Evolutionary conservation across 2,797 vertebrate species (phyloP).

Genomic region (Chromis chromis): DNA sequence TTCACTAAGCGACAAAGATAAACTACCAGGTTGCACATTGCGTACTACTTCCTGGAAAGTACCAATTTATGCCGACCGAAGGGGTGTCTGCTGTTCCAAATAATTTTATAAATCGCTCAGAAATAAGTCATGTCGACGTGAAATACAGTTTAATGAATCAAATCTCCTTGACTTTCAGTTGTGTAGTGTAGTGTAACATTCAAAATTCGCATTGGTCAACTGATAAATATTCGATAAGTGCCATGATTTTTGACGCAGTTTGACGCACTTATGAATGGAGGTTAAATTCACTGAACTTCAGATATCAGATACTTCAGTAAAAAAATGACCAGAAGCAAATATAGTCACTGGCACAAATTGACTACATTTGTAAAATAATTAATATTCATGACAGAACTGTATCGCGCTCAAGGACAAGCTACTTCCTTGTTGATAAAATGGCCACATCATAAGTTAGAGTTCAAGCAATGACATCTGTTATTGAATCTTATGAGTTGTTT

Average conservation of each 20-base stretch:
- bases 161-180: rapidly evolving
- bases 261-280: background rate
- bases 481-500: background rate
- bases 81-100: background rate
- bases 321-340: background rate
- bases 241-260: background rate
- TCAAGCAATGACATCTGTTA: background rate
- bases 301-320: background rate
- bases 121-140: background rate
- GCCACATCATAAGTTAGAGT: background rate
- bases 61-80: conserved; percentile 50
- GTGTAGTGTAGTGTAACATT: background rate
- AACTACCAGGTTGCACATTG: conserved; percentile 7
- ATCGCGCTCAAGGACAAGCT: background rate
- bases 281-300: background rate
- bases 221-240: background rate
- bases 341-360: background rate
- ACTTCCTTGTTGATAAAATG: conserved; percentile 2
- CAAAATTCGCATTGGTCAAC: background rate
- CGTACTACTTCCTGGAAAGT: conserved; percentile 71
- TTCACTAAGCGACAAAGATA: background rate
- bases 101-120: background rate
- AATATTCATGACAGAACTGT: background rate
- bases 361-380: background rate
- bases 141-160: background rate